Evolutionary conservation across 2,888 invertebrate species (phyloP).

Genomic region (Mimas tiliae): DNA sequence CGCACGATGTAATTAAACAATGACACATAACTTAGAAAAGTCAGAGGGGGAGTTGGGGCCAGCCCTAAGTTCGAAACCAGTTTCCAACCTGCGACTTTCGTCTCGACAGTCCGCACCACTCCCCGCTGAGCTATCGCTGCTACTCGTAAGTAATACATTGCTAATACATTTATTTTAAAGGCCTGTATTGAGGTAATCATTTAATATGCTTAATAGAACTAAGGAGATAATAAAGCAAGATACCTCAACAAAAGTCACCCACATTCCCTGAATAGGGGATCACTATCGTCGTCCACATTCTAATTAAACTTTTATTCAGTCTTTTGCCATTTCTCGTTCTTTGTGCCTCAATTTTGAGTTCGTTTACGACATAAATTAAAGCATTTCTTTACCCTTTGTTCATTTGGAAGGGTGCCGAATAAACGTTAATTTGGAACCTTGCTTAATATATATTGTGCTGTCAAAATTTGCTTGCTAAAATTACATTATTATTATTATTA

Average conservation of each 20-base stretch:
- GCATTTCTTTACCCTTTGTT: constrained; percentile 22
- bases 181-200: too few species aligned
- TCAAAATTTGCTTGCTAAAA: background rate
- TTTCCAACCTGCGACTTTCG: too few species aligned
- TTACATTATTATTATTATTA: too few species aligned
- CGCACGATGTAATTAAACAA: too few species aligned
- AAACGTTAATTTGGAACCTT: constrained; percentile 8
- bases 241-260: background rate
- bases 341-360: constrained; percentile 31
- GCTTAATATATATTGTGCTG: background rate
- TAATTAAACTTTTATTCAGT: constrained; percentile 30
- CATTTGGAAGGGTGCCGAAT: background rate
- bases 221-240: constrained; percentile 1
- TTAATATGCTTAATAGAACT: background rate
- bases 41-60: too few species aligned
- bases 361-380: constrained; percentile 27
- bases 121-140: too few species aligned
- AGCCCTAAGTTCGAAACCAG: too few species aligned
- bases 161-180: background rate
- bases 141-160: too few species aligned
- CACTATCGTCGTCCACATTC: constrained; percentile 19
- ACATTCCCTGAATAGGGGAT: constrained; percentile 5
- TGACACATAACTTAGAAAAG: too few species aligned
- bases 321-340: constrained; percentile 14
- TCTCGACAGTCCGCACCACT: too few species aligned